phyloP scores from a whole-genome alignment of 2,797 vertebrate species.

The Fratercula arctica region DNA sequence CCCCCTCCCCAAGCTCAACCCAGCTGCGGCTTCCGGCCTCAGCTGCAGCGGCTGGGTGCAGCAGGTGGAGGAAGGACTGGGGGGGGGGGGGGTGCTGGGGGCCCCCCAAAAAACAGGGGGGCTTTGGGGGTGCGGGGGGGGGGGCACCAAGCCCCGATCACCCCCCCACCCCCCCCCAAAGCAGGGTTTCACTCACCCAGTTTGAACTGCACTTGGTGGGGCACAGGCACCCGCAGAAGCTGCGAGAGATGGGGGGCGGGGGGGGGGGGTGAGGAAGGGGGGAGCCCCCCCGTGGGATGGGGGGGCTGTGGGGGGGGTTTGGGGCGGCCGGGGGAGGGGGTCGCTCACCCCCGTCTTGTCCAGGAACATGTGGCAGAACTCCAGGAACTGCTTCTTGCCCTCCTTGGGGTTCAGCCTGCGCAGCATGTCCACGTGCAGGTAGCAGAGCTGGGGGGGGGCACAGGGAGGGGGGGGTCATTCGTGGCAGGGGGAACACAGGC shows the following conservation, averaged over 20 bases:
- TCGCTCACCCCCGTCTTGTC: too few relatives aligned
- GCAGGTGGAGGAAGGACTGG: not conserved
- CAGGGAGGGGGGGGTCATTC: too few relatives aligned
- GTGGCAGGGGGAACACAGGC: too few relatives aligned
- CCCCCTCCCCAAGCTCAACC: not conserved
- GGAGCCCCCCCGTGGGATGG: not conserved
- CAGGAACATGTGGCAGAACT: too few relatives aligned
- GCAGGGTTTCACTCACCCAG: constrained; percentile 79
- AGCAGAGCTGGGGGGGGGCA: too few relatives aligned
- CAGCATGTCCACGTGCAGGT: too few relatives aligned
- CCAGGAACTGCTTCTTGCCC: too few relatives aligned
- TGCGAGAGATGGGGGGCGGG: constrained; percentile 47
- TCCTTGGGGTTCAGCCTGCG: too few relatives aligned
- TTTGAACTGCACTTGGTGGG: constrained; percentile 70
- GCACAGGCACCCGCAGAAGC: constrained; percentile 82
- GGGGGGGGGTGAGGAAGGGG: not conserved
- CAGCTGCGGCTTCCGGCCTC: not conserved
- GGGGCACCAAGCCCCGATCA: not conserved
- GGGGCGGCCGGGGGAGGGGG: too few relatives aligned
- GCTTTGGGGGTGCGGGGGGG: not conserved
- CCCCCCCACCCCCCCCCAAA: not conserved
- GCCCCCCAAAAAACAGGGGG: not conserved
- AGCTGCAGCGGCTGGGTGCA: not conserved
- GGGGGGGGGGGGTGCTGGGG: not conserved
- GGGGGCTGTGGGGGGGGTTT: too few relatives aligned